Conservation (phyloP, 2,797 vertebrate genomes). For the Amazonetta brasiliensis region DNA sequence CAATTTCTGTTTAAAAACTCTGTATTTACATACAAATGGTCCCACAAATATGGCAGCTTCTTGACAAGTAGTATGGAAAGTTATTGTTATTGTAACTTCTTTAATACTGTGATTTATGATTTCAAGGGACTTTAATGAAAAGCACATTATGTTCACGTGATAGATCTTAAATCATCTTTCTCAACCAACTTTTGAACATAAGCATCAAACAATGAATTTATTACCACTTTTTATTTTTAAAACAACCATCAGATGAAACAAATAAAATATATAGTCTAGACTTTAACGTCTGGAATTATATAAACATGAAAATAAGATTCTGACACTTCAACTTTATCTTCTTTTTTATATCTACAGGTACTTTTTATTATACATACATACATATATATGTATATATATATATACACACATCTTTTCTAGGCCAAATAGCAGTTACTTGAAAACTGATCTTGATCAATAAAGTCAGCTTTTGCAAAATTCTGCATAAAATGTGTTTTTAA, state of each 20-base stretch:
- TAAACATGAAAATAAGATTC: background rate
- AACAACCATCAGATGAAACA: background rate
- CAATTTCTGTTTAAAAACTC: constrained; percentile 7
- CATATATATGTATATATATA: background rate
- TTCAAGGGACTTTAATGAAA: background rate
- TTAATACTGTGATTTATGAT: constrained; percentile 27
- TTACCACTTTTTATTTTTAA: background rate
- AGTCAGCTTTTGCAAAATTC: background rate
- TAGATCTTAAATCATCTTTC: background rate
- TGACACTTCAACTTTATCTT: background rate
- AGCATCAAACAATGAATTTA: constrained; percentile 6
- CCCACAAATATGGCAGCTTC: constrained; percentile 20
- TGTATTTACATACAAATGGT: constrained; percentile 45
- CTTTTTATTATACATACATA: background rate
- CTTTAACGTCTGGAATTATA: background rate
- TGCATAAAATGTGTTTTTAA: background rate
- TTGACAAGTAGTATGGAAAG: background rate
- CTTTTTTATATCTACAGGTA: background rate
- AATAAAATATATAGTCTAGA: background rate
- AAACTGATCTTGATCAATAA: background rate
- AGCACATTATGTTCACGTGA: background rate
- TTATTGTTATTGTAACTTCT: background rate
- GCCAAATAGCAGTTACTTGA: background rate
- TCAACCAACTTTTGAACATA: background rate
- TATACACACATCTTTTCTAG: background rate